phyloP scores from a whole-genome alignment of 92 coral and sea anemone species.

The Zoanthus sansibaricus region DNA sequence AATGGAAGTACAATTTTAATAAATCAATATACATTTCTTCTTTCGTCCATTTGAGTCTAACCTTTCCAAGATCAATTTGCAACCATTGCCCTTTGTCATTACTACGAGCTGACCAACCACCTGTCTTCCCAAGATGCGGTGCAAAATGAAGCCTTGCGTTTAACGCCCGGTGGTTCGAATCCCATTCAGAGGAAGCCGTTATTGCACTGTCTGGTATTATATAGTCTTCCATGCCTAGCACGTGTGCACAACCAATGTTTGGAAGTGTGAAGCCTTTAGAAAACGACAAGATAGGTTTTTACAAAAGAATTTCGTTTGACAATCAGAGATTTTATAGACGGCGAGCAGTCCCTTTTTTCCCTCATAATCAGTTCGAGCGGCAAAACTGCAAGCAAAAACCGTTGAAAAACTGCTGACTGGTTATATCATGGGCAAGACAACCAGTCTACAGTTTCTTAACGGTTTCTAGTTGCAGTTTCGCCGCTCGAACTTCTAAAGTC shows the following conservation, averaged over 20 bases:
- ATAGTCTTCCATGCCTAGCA: slow-evolving; percentile 21
- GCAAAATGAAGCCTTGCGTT: slow-evolving; percentile 30
- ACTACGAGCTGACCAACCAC: slow-evolving; percentile 16
- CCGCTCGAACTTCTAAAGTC: too few relatives aligned
- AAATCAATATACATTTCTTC: too few relatives aligned
- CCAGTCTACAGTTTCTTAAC: too few relatives aligned
- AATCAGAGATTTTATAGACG: too few relatives aligned
- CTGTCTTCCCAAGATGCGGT: not conserved
- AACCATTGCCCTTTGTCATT: slow-evolving; percentile 40
- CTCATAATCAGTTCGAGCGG: too few relatives aligned
- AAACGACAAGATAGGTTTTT: not conserved
- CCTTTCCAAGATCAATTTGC: slow-evolving; percentile 39
- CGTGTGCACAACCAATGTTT: slow-evolving; percentile 29
- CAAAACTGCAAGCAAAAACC: too few relatives aligned
- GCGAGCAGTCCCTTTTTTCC: too few relatives aligned
- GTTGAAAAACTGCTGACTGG: too few relatives aligned
- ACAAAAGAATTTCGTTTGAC: not conserved
- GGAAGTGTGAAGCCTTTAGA: slow-evolving; percentile 27
- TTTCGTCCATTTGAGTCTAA: not conserved
- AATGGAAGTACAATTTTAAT: too few relatives aligned
- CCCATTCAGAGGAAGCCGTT: slow-evolving; percentile 13
- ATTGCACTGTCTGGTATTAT: slow-evolving; percentile 29
- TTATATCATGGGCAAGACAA: too few relatives aligned
- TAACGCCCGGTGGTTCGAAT: not conserved
- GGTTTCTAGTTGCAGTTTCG: too few relatives aligned